These are phyloP conservation scores for Mionectes olivaceus DNA, from an alignment of 2,797 vertebrate genomes.

Conservation along the genomic window DNA sequence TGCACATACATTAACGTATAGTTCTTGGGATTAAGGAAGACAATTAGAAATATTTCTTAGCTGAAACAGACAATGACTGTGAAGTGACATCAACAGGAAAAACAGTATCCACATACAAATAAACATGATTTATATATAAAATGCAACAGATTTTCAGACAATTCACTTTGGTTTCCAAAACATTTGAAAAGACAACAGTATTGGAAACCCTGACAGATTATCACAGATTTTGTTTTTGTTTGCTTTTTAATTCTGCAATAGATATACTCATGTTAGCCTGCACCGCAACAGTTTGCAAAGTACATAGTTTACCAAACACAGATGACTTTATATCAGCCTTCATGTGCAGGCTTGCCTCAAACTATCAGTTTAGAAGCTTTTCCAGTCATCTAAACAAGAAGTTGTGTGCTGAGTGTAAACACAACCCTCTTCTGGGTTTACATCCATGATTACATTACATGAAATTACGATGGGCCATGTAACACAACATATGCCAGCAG, in stretches of 20 bases:
- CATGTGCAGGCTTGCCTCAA: not conserved
- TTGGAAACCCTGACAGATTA: not conserved
- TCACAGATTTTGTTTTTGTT: not conserved
- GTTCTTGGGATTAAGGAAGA: not conserved
- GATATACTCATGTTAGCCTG: not conserved
- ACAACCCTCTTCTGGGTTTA: not conserved
- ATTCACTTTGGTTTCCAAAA: not conserved
- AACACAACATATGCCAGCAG: not conserved
- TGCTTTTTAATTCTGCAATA: not conserved
- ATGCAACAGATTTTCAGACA: not conserved
- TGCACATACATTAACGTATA: not conserved
- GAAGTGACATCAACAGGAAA: not conserved
- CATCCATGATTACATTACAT: not conserved
- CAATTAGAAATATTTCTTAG: not conserved
- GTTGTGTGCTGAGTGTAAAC: not conserved
- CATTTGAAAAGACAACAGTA: not conserved
- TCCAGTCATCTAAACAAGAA: not conserved
- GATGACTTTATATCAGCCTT: not conserved
- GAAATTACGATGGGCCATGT: not conserved
- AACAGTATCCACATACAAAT: not conserved
- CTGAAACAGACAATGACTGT: constrained; percentile 14
- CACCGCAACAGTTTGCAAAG: not conserved
- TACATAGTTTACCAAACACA: not conserved
- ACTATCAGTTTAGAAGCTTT: not conserved
- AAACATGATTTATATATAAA: not conserved